Evolutionary conservation across 2,113 vertebrate genomes (phyloP).

Genomic region (Cacatua alba): DNA sequence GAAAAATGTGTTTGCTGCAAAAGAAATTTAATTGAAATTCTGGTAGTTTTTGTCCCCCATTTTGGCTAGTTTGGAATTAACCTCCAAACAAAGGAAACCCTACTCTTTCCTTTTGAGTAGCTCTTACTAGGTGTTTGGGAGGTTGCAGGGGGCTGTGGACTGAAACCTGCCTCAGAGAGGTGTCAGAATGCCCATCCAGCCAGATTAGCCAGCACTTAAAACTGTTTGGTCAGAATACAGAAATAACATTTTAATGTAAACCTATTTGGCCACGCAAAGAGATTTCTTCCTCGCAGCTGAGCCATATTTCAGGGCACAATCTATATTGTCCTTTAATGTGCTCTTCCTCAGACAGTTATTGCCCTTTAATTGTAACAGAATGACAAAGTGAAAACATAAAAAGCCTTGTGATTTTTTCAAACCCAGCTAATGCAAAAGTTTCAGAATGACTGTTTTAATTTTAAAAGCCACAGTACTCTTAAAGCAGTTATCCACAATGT

Average conservation of each 20-base stretch:
- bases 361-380: conserved; percentile 46
- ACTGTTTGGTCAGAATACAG: conserved; percentile 25
- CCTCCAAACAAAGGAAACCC: background rate
- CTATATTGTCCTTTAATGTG: conserved; percentile 35
- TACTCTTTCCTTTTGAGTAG: background rate
- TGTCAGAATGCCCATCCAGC: background rate
- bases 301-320: conserved; percentile 48
- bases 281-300: conserved; percentile 51
- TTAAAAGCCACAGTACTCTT: conserved; percentile 12
- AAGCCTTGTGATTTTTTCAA: conserved; percentile 33
- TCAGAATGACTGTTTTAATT: background rate
- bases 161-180: background rate
- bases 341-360: conserved; percentile 57
- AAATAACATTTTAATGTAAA: conserved; percentile 52
- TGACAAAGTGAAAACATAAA: conserved; percentile 37
- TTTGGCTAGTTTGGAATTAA: background rate
- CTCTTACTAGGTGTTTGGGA: background rate
- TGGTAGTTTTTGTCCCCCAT: background rate
- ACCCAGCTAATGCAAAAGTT: conserved; percentile 30
- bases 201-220: background rate
- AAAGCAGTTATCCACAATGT: conserved; percentile 2
- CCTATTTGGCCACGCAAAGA: background rate
- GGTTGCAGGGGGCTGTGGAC: background rate
- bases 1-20: background rate
- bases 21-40: background rate